Base-by-base conservation (phyloP, 1,140 invertebrate species). In the Heliconius congener region DNA sequence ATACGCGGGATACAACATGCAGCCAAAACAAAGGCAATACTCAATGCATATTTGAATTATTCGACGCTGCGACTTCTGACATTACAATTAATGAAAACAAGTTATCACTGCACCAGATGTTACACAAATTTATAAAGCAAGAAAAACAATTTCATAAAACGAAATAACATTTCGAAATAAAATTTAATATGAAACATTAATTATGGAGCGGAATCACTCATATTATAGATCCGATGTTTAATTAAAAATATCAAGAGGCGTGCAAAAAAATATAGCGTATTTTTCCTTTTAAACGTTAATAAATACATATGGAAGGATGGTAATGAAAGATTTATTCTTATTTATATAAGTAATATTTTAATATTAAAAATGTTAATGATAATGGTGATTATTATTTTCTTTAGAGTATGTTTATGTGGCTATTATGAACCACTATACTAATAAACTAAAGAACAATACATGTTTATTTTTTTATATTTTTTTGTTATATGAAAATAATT, bases 91-190 rank as follows among this genome's bases (percentile, higher is more conserved):
- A 60, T 60, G 8, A 60, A 8, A 60, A 23, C n/a, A 60, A 60
- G 19, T 23, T 60, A 60, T 60, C 42, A 46, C 42, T 46, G 42
- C 42, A 46, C 13, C 42, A 46, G 42, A 16, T 16, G 42, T 16
- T 16, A 16, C 9, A 46, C 3, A 16, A 16, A 46, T 42, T 13
- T 66, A 66, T 66, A 27, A 66, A 66, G 3, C 23, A 8, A 30
- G 23, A 66, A 66, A 30, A 66, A 11, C 19, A 27, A 27, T 66
- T 66, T 66, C 27, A 66, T 13, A 66, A 30, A 66, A 66, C 27
- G 27, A 66, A 66, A 66, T 66, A 66, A 66, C 60, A 66, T 66
- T 66, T 66, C n/a, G 60, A 66, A 66, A 66, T 66, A 66, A 66
- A 66, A 66, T 66, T 66, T 66, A 11, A 66, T 66, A 66, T 66